A percentile compares a stretch with the other conserved stretches of the same genome.
These are phyloP conservation scores for Otus scops DNA, from an alignment of 2,797 vertebrate genomes.

Conservation along the genomic window DNA sequence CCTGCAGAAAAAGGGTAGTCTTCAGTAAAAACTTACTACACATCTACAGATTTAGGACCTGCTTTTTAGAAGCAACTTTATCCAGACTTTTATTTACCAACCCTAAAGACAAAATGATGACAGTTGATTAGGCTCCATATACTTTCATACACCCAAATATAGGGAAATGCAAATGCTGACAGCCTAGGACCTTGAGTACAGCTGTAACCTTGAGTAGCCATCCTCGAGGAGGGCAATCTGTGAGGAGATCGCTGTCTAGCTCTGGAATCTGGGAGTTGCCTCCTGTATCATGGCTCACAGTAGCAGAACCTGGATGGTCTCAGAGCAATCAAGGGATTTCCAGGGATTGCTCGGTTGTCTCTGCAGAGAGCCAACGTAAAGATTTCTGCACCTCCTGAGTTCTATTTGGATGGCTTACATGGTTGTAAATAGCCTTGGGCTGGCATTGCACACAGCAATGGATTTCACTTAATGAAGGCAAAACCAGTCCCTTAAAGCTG, in stretches of 20 bases:
- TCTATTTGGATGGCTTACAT: not conserved
- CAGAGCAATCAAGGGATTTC: not conserved
- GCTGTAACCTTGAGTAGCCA: not conserved
- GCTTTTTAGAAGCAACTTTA: not conserved
- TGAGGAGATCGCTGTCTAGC: not conserved
- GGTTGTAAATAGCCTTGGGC: not conserved
- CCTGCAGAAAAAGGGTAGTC: not conserved
- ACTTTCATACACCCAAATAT: not conserved
- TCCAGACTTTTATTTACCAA: not conserved
- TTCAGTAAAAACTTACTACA: not conserved
- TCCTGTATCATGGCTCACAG: not conserved
- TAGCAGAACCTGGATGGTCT: not conserved
- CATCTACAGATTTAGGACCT: not conserved
- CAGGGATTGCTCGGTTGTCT: not conserved
- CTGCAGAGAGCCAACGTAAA: not conserved
- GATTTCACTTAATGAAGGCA: not conserved
- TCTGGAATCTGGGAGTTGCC: not conserved
- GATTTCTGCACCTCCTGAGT: not conserved
- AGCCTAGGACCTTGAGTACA: not conserved
- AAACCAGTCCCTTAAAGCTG: not conserved
- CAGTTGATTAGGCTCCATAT: not conserved
- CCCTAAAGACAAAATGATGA: not conserved
- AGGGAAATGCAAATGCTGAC: not conserved
- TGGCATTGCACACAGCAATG: not conserved
- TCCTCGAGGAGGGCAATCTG: not conserved